Evolutionary conservation across 2,113 vertebrate genomes (phyloP).

Genomic region (Phasianus colchicus): DNA sequence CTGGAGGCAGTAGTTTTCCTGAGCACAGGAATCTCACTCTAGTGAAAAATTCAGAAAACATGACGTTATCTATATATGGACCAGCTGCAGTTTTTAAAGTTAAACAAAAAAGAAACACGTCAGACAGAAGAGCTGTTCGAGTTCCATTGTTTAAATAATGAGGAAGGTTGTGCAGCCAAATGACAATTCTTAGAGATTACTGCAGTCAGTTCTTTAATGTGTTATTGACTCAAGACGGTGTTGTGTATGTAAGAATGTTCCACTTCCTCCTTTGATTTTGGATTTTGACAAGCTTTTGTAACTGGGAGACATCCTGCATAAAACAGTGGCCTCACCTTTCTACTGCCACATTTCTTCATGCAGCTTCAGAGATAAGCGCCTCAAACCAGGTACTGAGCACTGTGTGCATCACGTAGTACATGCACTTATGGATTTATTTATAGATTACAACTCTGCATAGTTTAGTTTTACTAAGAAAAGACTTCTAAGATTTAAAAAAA

Average conservation of each 20-base stretch:
- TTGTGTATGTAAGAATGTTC: neutral
- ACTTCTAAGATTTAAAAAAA: neutral
- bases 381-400: neutral
- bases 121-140: neutral
- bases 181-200: neutral
- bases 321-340: rapidly evolving
- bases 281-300: neutral
- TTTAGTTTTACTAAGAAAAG: neutral
- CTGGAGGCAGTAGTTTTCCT: neutral
- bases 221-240: rapidly evolving
- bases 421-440: neutral
- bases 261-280: neutral
- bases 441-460: neutral
- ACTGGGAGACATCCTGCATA: neutral
- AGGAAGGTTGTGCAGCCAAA: neutral
- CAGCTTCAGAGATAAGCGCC: neutral
- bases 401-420: neutral
- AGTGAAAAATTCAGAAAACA: neutral
- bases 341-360: neutral
- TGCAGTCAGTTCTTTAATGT: neutral
- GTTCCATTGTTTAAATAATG: neutral
- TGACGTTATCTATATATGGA: neutral
- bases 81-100: neutral
- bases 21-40: neutral
- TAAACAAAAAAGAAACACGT: neutral